Evolutionary conservation across 2,888 invertebrate species (phyloP), one percentile per base, ranked within the genome.

Genomic region (Drosophila leonis): DNA sequence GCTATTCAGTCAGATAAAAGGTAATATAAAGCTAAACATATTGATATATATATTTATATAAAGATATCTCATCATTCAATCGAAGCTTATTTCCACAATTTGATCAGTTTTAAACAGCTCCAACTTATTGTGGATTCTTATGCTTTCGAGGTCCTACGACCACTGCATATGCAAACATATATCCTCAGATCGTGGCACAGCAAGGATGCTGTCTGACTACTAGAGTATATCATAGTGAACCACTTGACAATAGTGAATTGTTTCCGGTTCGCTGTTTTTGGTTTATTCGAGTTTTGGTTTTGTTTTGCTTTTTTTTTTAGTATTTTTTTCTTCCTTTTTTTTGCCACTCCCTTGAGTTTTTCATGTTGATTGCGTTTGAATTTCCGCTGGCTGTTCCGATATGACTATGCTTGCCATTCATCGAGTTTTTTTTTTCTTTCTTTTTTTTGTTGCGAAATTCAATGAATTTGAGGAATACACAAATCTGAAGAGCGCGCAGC

Each of bases 401-500:
- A 66, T 55, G 46, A 37, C 48, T 31, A 20, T 68, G 62, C 37
- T 37, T 42, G 48, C 48, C 59, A 54, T 78, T 74, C 79, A 64
- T 66, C 54, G 56, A 24, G 31, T 31, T 52, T 62, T 72, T 37
- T 67, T 29, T n/a, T 9, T n/a, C 15, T 31, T 18, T 44, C 49
- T 62, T 72, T 51, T 65, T 33, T 20, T 20, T 51, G 57, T 48
- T 52, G 66, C 63, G 63, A 69, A 75, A 83, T 79, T 83, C 82
- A 86, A 79, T 88, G 84, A 83, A 75, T 83, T 86, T 81, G 87
- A 75, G 81, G 72, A 78, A 83, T 81, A 78, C 64, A 71, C 68
- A 78, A 81, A 69, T 67, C 65, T 56, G 65, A 55, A 65, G 70
- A 60, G 66, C 67, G 44, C 33, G 33, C 7, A 33, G 65, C 64